Base-by-base conservation (phyloP, 1,140 invertebrate genomes). In the Nasonia giraulti region DNA sequence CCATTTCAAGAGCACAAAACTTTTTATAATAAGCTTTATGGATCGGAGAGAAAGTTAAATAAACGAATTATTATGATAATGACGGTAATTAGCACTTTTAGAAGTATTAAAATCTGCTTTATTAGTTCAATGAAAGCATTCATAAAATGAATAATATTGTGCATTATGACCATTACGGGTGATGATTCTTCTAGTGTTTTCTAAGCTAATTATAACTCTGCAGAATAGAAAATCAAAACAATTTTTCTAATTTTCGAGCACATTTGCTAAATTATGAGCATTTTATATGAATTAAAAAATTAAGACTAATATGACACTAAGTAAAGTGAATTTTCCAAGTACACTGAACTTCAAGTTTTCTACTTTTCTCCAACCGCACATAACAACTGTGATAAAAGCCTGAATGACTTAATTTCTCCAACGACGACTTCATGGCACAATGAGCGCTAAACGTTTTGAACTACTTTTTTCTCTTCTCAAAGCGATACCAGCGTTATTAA, bases 381-480 rank as follows among this genome's bases (percentile, higher is more conserved):
- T 71, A 31, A 71, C 31, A n/a, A 71, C 20, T 31, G 23, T 31
- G 8, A 33, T 71, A 71, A 71, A 71, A 71, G 20, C 23, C 68
- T 31, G 6, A 71, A 71, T n/a, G 31, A n/a, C 27, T 71, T 71
- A 31, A 71, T 71, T 71, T 71, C 68, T n/a, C 23, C 10, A 12
- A 71, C 31, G 10, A 71, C 31, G 10, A 71, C 68, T 71, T 71
- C 68, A 71, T 31, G 68, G 31, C 68, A 71, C 23, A 71, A 71
- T 31, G 27, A 71, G 31, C 68, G 68, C 23, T 71, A 71, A 71
- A 31, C 27, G 68, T 33, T 71, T 31, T 71, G 68, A 71, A 71
- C 68, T 71, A 71, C 68, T 71, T 71, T 71, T 71, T 71, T 12
- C 27, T 31, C 2, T 31, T 71, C 0, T 71, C 12, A 31, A 31